Conservation (phyloP, 2,888 invertebrate genomes). For the Mamestra brassicae region DNA sequence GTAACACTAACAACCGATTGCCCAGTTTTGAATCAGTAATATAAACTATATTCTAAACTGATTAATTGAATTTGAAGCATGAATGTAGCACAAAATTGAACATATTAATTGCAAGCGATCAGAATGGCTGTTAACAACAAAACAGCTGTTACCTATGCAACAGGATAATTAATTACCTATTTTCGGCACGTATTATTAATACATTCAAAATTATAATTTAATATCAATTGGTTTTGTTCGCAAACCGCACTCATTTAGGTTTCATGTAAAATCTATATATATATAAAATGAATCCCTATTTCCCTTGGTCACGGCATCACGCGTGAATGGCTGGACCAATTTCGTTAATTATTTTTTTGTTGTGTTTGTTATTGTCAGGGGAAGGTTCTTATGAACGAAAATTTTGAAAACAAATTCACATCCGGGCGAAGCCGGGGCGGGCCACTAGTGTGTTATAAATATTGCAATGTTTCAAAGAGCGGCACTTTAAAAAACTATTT, state of each 20-base stretch:
- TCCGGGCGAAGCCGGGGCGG: no score
- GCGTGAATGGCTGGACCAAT: no score
- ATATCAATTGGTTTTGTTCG: conserved; percentile 30
- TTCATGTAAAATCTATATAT: background rate
- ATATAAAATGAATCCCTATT: no score
- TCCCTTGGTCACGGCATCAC: no score
- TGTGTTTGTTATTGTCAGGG: no score
- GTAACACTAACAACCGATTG: background rate
- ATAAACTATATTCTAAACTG: background rate
- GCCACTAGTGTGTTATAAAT: no score
- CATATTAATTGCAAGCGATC: conserved; percentile 18
- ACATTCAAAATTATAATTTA: conserved; percentile 47
- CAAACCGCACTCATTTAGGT: conserved; percentile 22
- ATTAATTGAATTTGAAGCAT: conserved; percentile 30
- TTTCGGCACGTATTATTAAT: conserved; percentile 43
- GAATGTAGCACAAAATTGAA: conserved; percentile 23
- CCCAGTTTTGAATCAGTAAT: background rate
- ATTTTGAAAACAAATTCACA: no score
- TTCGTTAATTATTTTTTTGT: no score
- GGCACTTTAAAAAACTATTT: no score
- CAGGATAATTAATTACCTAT: conserved; percentile 52
- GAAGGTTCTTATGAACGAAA: no score
- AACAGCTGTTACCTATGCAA: conserved; percentile 49
- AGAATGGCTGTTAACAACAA: conserved; percentile 32
- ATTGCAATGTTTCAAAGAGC: no score